Evolutionary conservation across 2,888 invertebrate genomes (phyloP), one percentile per base, ranked within the genome.

Genomic region (Cyrtodaria siliqua): DNA sequence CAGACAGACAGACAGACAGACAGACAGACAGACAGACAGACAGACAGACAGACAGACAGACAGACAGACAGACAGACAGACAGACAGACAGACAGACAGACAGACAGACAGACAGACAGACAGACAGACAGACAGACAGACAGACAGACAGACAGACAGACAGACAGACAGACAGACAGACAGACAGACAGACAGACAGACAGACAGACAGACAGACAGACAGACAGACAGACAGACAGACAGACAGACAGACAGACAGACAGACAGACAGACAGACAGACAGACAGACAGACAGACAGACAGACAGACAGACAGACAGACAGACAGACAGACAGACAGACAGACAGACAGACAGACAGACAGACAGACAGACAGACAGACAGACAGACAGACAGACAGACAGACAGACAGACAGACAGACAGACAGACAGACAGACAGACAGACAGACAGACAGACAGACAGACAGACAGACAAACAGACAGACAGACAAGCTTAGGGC

Each of bases 1-100:
- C 40, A 40, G 40, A 40, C 40, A 40, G 40, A 40, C 40, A 40
- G 40, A 40, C 40, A 40, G 40, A 40, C 40, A 40, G 40, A 40
- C 40, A 40, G 40, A 40, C 40, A 40, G 40, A 40, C 40, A 40
- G 40, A 40, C 40, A 40, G 40, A 40, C 40, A 40, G 40, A 40
- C 40, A 40, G 40, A 40, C 40, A 40, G 40, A 40, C 40, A 40
- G 40, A 40, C 40, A 40, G 40, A 40, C 40, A 40, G 40, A 40
- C 40, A 40, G 40, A 40, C 40, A 40, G 40, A 40, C 40, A 40
- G 40, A 40, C 40, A 40, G 40, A 40, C 40, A 40, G 40, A 40
- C 40, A 40, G 40, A 40, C 40, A 40, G 40, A 40, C 40, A 40
- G 40, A 40, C 40, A 40, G 40, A 40, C 40, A 40, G 40, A 40